Evolutionary conservation across 2,888 invertebrate genomes (phyloP).

Genomic region (Anodontia alba): DNA sequence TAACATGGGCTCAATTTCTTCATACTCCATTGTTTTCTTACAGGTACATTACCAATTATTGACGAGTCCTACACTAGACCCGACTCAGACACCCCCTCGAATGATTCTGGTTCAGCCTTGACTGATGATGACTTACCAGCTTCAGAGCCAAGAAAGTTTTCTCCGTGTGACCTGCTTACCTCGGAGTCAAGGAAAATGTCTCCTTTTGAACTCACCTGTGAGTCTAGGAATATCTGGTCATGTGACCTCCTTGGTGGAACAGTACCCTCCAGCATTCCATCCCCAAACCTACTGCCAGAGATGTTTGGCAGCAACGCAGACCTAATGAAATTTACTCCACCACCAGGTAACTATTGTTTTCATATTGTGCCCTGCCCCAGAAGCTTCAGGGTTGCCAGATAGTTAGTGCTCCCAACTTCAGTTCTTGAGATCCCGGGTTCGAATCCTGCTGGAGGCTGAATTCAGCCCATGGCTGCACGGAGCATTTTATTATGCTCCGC

Average conservation of each 20-base stretch:
- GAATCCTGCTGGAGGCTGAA: too few relatives aligned
- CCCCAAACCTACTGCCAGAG: constrained; percentile 76
- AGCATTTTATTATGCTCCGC: too few relatives aligned
- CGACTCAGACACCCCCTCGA: constrained; percentile 69
- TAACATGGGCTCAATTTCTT: too few relatives aligned
- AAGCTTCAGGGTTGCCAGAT: not conserved
- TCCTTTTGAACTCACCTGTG: constrained; percentile 13
- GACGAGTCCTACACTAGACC: constrained; percentile 51
- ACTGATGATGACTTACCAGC: constrained; percentile 54
- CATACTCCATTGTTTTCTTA: not conserved
- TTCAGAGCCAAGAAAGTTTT: constrained; percentile 39
- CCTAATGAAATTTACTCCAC: constrained; percentile 76
- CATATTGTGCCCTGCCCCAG: not conserved
- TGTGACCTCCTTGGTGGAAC: constrained; percentile 69
- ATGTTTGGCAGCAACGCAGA: constrained; percentile 45
- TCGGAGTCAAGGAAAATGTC: not conserved
- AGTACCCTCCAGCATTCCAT: constrained; percentile 80
- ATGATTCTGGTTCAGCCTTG: constrained; percentile 72
- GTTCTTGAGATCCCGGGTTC: too few relatives aligned
- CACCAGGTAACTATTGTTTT: constrained; percentile 41
- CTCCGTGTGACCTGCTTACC: constrained; percentile 31
- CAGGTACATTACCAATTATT: constrained; percentile 62
- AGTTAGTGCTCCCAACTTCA: too few relatives aligned
- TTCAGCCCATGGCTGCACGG: too few relatives aligned
- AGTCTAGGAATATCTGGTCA: constrained; percentile 35